Percentiles rank a stretch among this genome's conserved stretches.
These are phyloP conservation scores for Melinaea menophilus DNA, from an alignment of 2,888 invertebrate species.

Conservation along the genomic window DNA sequence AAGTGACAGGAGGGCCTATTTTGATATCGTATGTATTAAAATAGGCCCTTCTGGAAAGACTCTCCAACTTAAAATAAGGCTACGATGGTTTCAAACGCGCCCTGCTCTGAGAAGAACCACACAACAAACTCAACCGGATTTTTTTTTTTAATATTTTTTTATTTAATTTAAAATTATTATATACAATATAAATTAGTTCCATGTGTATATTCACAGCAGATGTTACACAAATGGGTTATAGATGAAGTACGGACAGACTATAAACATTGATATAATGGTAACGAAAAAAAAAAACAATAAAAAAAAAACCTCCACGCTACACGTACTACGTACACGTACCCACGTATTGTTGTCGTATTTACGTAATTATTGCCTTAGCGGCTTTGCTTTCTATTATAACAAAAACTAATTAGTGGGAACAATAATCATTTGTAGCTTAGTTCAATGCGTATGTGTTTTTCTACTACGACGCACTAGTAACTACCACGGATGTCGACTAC, in stretches of 20 bases:
- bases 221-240: neutral
- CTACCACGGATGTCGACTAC: conserved; percentile 73
- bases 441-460: conserved; percentile 56
- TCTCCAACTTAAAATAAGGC: no score
- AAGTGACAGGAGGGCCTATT: no score
- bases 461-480: conserved; percentile 63
- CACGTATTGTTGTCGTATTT: neutral
- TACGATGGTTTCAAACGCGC: no score
- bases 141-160: no score
- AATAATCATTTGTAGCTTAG: conserved; percentile 45
- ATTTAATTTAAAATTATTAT: no score
- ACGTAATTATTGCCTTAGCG: conserved; percentile 22
- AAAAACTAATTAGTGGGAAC: conserved; percentile 59
- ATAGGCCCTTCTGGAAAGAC: no score
- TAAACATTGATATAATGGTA: neutral
- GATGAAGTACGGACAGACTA: neutral
- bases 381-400: conserved; percentile 46
- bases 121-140: no score
- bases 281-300: neutral
- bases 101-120: no score
- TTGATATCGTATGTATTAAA: no score
- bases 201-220: no score
- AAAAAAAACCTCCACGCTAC: neutral
- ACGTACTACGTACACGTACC: no score
- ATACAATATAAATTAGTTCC: no score